These are phyloP conservation scores for Latrodectus elegans DNA, from an alignment of 2,888 invertebrate genomes.

Conservation along the genomic window DNA sequence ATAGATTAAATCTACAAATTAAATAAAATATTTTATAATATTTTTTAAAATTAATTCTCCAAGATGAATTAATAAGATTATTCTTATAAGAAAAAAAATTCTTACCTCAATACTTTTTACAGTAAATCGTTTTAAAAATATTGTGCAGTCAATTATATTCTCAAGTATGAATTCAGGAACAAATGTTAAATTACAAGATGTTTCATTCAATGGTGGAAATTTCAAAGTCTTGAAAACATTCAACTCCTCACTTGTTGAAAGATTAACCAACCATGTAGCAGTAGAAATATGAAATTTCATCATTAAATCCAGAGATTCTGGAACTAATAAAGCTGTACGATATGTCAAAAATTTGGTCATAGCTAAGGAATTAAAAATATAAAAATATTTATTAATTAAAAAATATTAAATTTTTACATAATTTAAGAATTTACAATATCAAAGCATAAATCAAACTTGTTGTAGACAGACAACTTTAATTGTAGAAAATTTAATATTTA, in stretches of 20 bases:
- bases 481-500: too few relatives aligned
- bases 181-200: conserved; percentile 78
- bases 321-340: conserved; percentile 84
- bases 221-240: conserved; percentile 72
- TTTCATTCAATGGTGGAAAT: conserved; percentile 74
- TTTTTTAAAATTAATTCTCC: too few relatives aligned
- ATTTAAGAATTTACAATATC: too few relatives aligned
- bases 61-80: too few relatives aligned
- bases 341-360: conserved; percentile 71
- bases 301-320: conserved; percentile 82
- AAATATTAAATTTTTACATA: neutral
- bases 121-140: conserved; percentile 82
- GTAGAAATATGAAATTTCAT: conserved; percentile 87
- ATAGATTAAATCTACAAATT: too few relatives aligned
- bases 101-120: conserved; percentile 80
- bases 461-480: too few relatives aligned
- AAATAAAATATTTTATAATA: too few relatives aligned
- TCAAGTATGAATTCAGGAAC: conserved; percentile 93
- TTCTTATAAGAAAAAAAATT: neutral
- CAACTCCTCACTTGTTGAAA: conserved; percentile 78
- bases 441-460: too few relatives aligned
- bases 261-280: conserved; percentile 88
- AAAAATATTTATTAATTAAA: neutral
- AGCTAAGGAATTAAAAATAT: conserved; percentile 15
- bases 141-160: conserved; percentile 87